Percentiles rank a stretch among this genome's conserved stretches.
Evolutionary conservation across 35 echinoderm and acorn worm genomes (phyloP).

Genomic region (Anneissia japonica): DNA sequence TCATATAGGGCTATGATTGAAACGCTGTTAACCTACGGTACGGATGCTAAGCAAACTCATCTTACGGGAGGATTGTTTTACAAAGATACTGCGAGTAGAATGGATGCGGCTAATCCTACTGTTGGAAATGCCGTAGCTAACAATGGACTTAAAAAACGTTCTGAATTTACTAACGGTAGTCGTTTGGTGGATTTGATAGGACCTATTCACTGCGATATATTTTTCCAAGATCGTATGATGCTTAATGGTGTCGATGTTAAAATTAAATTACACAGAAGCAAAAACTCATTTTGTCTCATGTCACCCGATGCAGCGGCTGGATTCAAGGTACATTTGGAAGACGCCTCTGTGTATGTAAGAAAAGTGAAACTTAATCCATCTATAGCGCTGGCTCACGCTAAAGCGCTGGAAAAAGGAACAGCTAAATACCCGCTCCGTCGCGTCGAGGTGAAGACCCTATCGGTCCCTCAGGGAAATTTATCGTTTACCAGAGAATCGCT

Average conservation of each 20-base stretch:
- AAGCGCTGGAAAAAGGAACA: constrained; percentile 41
- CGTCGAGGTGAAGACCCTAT: constrained; percentile 50
- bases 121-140: constrained; percentile 8
- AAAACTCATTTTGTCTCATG: constrained; percentile 44
- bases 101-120: constrained; percentile 29
- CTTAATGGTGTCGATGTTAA: constrained; percentile 31
- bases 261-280: constrained; percentile 30
- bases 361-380: constrained; percentile 24
- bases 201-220: constrained; percentile 63
- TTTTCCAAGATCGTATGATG: constrained; percentile 49
- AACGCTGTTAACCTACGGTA: constrained; percentile 41
- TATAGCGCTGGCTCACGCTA: constrained; percentile 22
- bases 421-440: constrained; percentile 57
- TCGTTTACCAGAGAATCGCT: constrained; percentile 39
- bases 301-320: neutral
- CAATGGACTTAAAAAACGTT: constrained; percentile 25
- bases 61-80: constrained; percentile 42
- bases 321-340: constrained; percentile 22
- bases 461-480: constrained; percentile 48
- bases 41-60: constrained; percentile 24
- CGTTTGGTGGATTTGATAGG: constrained; percentile 51
- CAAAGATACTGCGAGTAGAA: constrained; percentile 50
- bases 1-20: constrained; percentile 56
- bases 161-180: constrained; percentile 12
- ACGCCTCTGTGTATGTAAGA: constrained; percentile 23